A percentile compares a stretch with the other conserved stretches of the same genome.
Evolutionary conservation across 2,888 invertebrate genomes (phyloP).

Genomic region (Brachycybe producta): DNA sequence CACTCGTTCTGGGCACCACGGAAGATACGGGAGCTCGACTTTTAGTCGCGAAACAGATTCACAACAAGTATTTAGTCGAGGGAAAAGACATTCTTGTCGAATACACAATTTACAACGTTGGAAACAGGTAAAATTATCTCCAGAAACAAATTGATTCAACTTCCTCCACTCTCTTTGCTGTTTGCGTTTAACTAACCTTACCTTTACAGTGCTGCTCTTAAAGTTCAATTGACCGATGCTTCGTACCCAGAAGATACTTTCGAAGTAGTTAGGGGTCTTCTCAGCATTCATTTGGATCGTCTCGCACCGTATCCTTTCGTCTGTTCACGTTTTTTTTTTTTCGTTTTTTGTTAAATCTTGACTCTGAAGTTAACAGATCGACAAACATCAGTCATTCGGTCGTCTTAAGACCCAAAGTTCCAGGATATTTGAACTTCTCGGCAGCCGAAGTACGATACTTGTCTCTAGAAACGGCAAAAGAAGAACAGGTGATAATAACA

Average conservation of each 20-base stretch:
- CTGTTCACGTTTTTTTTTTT: neutral
- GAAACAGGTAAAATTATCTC: conserved; percentile 45
- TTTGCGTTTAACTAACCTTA: conserved; percentile 8
- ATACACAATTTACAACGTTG: conserved; percentile 87
- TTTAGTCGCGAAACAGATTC: conserved; percentile 80
- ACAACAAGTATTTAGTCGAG: conserved; percentile 92
- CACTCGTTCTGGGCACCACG: no score
- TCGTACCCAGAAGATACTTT: conserved; percentile 89
- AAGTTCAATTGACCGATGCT: conserved; percentile 74
- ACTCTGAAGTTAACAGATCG: conserved; percentile 36
- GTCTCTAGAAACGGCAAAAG: conserved; percentile 60
- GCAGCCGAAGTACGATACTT: conserved; percentile 85
- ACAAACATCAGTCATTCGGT: conserved; percentile 89
- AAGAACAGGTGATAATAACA: conserved; percentile 26
- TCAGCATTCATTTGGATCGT: conserved; percentile 65
- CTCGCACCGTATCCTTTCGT: conserved; percentile 55
- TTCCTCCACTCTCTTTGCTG: neutral
- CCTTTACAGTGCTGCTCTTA: conserved; percentile 54
- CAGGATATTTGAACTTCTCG: conserved; percentile 93
- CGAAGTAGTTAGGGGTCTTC: conserved; percentile 72
- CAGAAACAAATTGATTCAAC: neutral
- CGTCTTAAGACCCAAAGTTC: conserved; percentile 74
- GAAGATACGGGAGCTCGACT: conserved; percentile 67
- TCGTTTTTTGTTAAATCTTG: neutral
- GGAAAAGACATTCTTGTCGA: conserved; percentile 90